Percentiles rank a stretch among this genome's conserved stretches.
These are phyloP conservation scores for Canis aureus DNA, from an alignment of 2,113 vertebrate genomes.

Conservation along the genomic window DNA sequence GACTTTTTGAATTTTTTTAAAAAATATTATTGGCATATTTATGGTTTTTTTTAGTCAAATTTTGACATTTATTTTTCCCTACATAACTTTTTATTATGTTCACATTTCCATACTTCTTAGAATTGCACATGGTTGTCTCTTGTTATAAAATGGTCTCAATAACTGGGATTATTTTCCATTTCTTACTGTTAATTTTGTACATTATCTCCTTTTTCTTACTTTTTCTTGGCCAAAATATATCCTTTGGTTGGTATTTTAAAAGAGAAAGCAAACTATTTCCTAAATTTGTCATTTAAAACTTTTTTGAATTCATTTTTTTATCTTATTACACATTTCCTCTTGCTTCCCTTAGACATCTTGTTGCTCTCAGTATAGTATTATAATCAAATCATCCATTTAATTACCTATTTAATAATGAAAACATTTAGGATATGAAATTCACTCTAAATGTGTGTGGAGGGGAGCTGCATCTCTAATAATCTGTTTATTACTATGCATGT, in stretches of 20 bases:
- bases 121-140: background rate
- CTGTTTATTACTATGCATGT: background rate
- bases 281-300: background rate
- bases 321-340: background rate
- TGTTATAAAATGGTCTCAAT: background rate
- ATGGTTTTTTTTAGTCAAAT: background rate
- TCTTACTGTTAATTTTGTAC: background rate
- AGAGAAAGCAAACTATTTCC: background rate
- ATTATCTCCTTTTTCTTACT: background rate
- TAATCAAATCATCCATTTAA: background rate
- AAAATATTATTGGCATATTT: background rate
- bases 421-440: background rate
- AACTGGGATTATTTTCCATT: background rate
- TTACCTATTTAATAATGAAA: background rate
- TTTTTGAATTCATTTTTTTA: background rate
- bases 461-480: background rate
- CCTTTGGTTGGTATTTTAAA: constrained; percentile 1
- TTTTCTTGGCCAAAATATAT: background rate
- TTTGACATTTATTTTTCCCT: background rate
- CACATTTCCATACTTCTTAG: background rate
- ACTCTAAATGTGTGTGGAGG: background rate
- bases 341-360: background rate
- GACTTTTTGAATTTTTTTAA: background rate
- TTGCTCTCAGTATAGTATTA: background rate
- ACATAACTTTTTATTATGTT: background rate